These are phyloP conservation scores for Harpegnathos saltator DNA, from an alignment of 1,140 invertebrate genomes.

Conservation along the genomic window DNA sequence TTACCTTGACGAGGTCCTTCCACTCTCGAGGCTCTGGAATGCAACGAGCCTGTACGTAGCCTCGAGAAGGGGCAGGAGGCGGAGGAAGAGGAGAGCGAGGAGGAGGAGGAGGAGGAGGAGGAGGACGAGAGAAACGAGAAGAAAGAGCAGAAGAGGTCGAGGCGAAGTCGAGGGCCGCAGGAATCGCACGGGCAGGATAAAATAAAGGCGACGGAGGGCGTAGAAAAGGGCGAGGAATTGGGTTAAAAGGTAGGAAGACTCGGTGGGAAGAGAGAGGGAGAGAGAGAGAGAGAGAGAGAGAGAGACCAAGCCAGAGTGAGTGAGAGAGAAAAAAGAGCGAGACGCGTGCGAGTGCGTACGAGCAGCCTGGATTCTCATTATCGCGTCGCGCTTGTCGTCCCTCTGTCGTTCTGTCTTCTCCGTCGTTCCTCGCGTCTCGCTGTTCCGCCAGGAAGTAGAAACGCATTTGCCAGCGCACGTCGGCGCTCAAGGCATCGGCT, in stretches of 20 bases:
- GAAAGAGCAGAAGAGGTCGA: constrained; percentile 47
- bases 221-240: constrained; percentile 58
- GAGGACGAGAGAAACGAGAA: constrained; percentile 49
- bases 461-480: constrained; percentile 25
- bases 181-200: constrained; percentile 34
- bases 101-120: background rate
- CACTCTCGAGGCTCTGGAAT: constrained; percentile 81
- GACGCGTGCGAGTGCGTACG: constrained; percentile 10
- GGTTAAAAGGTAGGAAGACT: constrained; percentile 61
- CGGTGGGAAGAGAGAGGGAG: background rate
- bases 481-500: constrained; percentile 35
- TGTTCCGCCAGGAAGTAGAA: constrained; percentile 41
- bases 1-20: constrained; percentile 86
- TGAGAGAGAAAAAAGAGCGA: background rate
- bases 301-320: constrained; percentile 4
- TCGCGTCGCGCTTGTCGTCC: background rate
- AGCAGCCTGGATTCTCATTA: constrained; percentile 58
- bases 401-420: background rate
- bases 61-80: constrained; percentile 61
- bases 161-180: constrained; percentile 32
- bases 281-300: background rate
- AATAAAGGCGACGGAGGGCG: constrained; percentile 10
- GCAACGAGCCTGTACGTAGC: constrained; percentile 70
- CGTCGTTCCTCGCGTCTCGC: background rate
- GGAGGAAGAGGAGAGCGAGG: constrained; percentile 25